These are phyloP conservation scores for Parasteatoda lunata DNA, from an alignment of 2,888 invertebrate species.

Conservation along the genomic window DNA sequence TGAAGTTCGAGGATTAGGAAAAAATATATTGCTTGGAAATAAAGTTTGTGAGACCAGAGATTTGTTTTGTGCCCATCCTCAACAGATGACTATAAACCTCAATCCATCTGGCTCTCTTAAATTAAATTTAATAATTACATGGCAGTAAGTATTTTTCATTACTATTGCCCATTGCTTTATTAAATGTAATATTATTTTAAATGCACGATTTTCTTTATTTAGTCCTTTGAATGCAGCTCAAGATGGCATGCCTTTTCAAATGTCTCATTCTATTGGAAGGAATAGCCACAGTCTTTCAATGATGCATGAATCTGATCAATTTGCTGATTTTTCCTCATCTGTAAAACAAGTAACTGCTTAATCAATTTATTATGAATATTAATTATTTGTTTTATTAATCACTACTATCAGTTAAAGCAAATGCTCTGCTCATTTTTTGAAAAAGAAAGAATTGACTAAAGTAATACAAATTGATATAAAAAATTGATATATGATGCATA, in stretches of 20 bases:
- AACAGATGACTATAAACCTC: conserved; percentile 78
- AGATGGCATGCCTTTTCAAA: conserved; percentile 29
- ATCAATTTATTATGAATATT: no score
- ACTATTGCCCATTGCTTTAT: conserved; percentile 1
- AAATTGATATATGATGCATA: background rate
- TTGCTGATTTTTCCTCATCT: conserved; percentile 32
- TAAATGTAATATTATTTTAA: conserved; percentile 4
- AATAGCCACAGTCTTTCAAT: conserved; percentile 46
- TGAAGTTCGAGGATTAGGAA: conserved; percentile 74
- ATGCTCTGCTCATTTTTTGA: no score
- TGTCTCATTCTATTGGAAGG: conserved; percentile 38
- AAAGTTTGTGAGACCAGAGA: conserved; percentile 78
- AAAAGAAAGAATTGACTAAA: no score
- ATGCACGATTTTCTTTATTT: conserved; percentile 7
- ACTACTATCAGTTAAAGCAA: no score
- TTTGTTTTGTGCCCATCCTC: conserved; percentile 78
- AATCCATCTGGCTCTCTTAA: conserved; percentile 79
- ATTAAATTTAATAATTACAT: conserved; percentile 77
- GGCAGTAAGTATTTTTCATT: conserved; percentile 76
- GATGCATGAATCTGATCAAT: conserved; percentile 43
- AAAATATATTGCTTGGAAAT: conserved; percentile 76
- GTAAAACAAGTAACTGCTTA: conserved; percentile 24
- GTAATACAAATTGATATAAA: no score
- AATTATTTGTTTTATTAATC: no score
- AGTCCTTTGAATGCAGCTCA: conserved; percentile 38